These are phyloP conservation scores for Eupithecia subumbrata DNA, from an alignment of 2,888 invertebrate species.

Conservation along the genomic window DNA sequence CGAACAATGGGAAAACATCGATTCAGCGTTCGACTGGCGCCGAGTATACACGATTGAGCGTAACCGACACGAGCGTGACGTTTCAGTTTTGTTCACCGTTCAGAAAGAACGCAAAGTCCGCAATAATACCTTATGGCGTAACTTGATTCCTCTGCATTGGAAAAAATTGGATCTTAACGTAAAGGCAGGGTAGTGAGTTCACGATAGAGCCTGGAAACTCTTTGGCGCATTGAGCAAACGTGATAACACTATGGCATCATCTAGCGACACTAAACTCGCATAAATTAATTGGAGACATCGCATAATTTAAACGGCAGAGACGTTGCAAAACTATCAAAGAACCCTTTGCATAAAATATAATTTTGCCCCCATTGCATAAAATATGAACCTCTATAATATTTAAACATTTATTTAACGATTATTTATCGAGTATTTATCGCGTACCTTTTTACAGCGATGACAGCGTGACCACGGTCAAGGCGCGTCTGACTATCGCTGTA, in stretches of 20 bases:
- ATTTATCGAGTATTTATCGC: too few species aligned
- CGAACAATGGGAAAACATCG: background rate
- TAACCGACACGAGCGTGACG: constrained; percentile 1
- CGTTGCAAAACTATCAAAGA: constrained; percentile 32
- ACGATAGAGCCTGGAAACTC: constrained; percentile 51
- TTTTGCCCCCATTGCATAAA: too few species aligned
- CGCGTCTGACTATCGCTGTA: too few species aligned
- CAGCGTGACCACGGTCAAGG: too few species aligned
- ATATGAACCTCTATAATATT: too few species aligned
- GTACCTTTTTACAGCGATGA: too few species aligned
- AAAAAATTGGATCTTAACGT: background rate
- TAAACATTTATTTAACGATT: too few species aligned
- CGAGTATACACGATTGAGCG: background rate
- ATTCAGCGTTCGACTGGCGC: background rate
- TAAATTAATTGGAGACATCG: constrained; percentile 27
- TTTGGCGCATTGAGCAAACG: constrained; percentile 82
- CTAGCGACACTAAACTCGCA: constrained; percentile 73
- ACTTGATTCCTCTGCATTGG: background rate
- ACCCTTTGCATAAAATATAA: too few species aligned
- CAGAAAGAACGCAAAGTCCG: background rate
- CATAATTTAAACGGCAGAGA: background rate
- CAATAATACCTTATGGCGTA: background rate
- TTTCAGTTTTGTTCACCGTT: background rate
- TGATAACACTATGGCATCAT: constrained; percentile 69
- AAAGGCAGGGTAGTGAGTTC: background rate